A percentile compares a stretch with the other conserved stretches of the same genome.
Evolutionary conservation across 2,888 invertebrate species (phyloP).

Genomic region (Cryptocheilus praepositus): DNA sequence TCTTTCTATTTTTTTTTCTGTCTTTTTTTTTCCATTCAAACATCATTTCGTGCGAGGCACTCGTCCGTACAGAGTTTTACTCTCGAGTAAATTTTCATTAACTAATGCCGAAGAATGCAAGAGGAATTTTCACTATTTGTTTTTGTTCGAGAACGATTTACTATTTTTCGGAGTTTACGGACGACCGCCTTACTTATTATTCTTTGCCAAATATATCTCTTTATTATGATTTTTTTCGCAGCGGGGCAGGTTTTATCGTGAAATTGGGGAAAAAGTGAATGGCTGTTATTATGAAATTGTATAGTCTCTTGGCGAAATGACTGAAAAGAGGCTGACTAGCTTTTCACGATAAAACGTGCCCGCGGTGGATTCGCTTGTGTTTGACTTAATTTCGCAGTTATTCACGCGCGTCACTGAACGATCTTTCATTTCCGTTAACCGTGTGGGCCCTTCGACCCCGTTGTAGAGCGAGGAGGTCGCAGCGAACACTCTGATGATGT

Average conservation of each 20-base stretch:
- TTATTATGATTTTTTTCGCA: not conserved
- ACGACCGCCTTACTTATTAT: constrained; percentile 2
- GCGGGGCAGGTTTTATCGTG: not conserved
- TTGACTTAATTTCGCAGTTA: constrained; percentile 63
- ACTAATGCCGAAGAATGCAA: too few species aligned
- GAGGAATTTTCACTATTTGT: too few species aligned
- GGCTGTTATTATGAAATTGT: too few species aligned
- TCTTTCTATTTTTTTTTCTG: too few species aligned
- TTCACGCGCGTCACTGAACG: constrained; percentile 64
- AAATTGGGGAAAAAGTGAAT: not conserved
- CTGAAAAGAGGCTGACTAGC: constrained; percentile 14
- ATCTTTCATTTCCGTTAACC: constrained; percentile 66
- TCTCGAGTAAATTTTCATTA: too few species aligned
- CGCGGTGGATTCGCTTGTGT: constrained; percentile 52
- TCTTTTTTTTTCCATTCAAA: too few species aligned
- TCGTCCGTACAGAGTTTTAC: too few species aligned
- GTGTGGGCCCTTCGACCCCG: constrained; percentile 70
- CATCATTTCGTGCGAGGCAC: too few species aligned
- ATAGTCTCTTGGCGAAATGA: too few species aligned
- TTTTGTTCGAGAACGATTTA: not conserved
- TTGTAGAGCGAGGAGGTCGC: constrained; percentile 95
- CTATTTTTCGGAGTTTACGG: too few species aligned
- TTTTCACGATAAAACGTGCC: constrained; percentile 44
- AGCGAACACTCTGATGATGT: constrained; percentile 91
- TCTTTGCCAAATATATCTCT: not conserved